Evolutionary conservation across 2,888 invertebrate species (phyloP).

Genomic region (Pogonocherus hispidulus): DNA sequence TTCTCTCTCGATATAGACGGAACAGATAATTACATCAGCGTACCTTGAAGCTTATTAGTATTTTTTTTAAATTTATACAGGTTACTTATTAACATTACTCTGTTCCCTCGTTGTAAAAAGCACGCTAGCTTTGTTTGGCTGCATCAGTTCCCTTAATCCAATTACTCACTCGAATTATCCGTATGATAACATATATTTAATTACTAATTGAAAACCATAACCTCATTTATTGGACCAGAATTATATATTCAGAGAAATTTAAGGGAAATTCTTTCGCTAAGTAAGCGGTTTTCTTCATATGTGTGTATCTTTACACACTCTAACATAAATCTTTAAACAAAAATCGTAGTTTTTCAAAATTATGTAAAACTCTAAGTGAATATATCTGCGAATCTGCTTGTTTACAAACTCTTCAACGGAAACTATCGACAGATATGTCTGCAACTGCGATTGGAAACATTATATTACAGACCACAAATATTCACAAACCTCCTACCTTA

Average conservation of each 20-base stretch:
- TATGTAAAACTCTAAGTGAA: too few species aligned
- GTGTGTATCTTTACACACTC: too few species aligned
- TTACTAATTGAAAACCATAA: slow-evolving; percentile 55
- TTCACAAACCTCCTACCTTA: too few species aligned
- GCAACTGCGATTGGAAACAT: too few species aligned
- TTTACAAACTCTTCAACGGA: too few species aligned
- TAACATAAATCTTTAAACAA: too few species aligned
- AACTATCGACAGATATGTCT: too few species aligned
- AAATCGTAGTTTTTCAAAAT: too few species aligned
- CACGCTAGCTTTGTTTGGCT: slow-evolving; percentile 44
- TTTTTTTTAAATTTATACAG: slow-evolving; percentile 13
- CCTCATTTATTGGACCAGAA: slow-evolving; percentile 50
- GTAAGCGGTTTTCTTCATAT: too few species aligned
- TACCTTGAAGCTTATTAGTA: slow-evolving; percentile 1
- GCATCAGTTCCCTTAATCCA: slow-evolving; percentile 42
- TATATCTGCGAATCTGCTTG: too few species aligned
- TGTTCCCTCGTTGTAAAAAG: slow-evolving; percentile 37
- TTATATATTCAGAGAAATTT: slow-evolving; percentile 38
- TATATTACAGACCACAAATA: too few species aligned
- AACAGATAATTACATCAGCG: background rate
- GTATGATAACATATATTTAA: slow-evolving; percentile 52
- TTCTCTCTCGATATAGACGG: background rate
- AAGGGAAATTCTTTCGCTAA: slow-evolving; percentile 20
- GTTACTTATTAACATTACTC: slow-evolving; percentile 36
- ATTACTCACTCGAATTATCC: slow-evolving; percentile 43